Percentiles rank a stretch among this genome's conserved stretches.
Evolutionary conservation across 2,888 invertebrate genomes (phyloP).

Genomic region (Ornithoptera alexandrae): DNA sequence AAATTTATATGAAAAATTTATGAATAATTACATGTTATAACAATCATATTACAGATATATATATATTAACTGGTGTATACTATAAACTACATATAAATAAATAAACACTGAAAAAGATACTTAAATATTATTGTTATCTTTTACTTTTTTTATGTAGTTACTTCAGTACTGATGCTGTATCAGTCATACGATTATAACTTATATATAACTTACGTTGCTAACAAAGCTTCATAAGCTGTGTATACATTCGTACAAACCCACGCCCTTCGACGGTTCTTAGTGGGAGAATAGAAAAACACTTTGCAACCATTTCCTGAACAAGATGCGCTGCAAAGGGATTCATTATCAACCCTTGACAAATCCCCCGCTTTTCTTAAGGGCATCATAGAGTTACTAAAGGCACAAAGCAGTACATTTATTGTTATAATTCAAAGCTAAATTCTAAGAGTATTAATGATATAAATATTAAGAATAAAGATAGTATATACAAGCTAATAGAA

Average conservation of each 20-base stretch:
- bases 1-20: too few species aligned
- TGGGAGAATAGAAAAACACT: conserved; percentile 74
- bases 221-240: conserved; percentile 7
- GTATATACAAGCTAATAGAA: too few species aligned
- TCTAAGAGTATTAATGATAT: too few species aligned
- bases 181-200: too few species aligned
- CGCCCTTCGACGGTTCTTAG: conserved; percentile 42
- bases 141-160: background rate
- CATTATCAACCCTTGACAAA: conserved; percentile 75
- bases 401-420: background rate
- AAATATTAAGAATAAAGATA: too few species aligned
- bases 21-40: too few species aligned
- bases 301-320: conserved; percentile 73
- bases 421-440: background rate
- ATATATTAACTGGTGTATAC: too few species aligned
- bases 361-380: conserved; percentile 55
- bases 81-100: too few species aligned
- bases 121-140: too few species aligned
- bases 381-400: conserved; percentile 14
- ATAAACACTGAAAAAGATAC: too few species aligned
- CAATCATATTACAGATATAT: too few species aligned
- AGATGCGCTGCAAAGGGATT: conserved; percentile 71
- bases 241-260: conserved; percentile 40
- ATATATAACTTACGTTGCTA: background rate
- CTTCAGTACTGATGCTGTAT: background rate